Conservation (phyloP, 2,113 vertebrate species). For the Baryphthengus martii region DNA sequence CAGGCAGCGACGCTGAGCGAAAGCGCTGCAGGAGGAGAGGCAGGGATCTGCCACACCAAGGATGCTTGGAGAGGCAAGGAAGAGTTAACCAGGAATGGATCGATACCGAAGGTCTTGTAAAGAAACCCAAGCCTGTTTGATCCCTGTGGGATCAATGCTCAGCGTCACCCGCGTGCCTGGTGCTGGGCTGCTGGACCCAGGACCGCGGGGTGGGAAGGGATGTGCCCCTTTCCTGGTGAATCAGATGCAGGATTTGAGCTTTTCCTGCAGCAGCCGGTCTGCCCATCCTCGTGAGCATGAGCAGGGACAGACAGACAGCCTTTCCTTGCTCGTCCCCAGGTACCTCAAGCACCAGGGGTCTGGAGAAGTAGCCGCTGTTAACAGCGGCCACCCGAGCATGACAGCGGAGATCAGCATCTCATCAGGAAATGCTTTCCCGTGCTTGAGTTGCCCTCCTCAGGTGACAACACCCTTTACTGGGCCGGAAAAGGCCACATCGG, state of each 20-base stretch:
- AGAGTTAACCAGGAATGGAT: accelerated
- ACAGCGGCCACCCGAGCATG: accelerated
- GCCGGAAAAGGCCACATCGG: accelerated
- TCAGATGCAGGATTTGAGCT: not conserved
- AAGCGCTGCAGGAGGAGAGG: not conserved
- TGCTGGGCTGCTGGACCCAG: not conserved
- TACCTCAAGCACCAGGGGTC: not conserved
- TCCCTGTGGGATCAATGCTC: accelerated
- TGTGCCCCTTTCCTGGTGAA: accelerated
- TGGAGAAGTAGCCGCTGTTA: not conserved
- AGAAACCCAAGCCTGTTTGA: no score
- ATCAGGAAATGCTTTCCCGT: accelerated
- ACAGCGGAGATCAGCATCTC: accelerated
- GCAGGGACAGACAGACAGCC: not conserved
- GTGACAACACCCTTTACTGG: accelerated
- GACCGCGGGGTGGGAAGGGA: accelerated
- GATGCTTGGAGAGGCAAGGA: not conserved
- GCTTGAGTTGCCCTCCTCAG: not conserved
- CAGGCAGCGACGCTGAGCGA: no score
- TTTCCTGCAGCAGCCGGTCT: not conserved
- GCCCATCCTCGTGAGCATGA: accelerated
- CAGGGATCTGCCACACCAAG: accelerated
- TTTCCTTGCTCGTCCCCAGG: not conserved
- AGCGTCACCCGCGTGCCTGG: accelerated
- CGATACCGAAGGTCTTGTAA: accelerated